Evolutionary conservation across 2,888 invertebrate species (phyloP), one percentile per base, ranked within the genome.

Genomic region (Alentia gelatinosa): DNA sequence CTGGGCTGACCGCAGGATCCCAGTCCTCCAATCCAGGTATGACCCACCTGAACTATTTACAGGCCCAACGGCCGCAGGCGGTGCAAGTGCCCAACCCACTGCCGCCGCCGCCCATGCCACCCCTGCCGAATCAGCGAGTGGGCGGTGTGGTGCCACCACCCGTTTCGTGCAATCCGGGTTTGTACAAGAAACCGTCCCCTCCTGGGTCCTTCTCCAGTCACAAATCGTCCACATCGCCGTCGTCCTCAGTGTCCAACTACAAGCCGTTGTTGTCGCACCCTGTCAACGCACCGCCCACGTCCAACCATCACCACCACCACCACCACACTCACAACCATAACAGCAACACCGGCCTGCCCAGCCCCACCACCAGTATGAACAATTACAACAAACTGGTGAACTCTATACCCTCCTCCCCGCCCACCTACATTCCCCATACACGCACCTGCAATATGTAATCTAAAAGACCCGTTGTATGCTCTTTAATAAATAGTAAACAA

Each of bases 141-240:
- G 35, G 30, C 19, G 23, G 26, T 1, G n/a, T 12, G 19, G 40
- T n/a, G 3, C n/a, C 83, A 1, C n/a, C 47, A 1, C 89, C 89
- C 23, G 19, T 39, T 40, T n/a, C 86, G 90, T 40, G 89, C 39
- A 91, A 91, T 88, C 91, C 91, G 9, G 93, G 93, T 91, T 93
- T 94, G 91, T 94, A 93, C 92, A 91, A 91, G 83, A 94, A 94
- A 92, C 93, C 94, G 7, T 95, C 95, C 0, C 95, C 95, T 30
- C 95, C 95, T 7, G 95, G 94, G 35, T 95, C 95, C 33, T 93
- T 95, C 30, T 94, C 95, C 84, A 95, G 95, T 93, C 94, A 95
- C 75, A 94, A 94, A 90, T 95, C 95, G 79, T 94, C 95, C n/a
- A 93, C 93, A 68, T 86, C 86, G 9, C 86, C 86, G 1, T 86